Evolutionary conservation across 1,140 invertebrate species (phyloP).

Genomic region (Conus ventricosus): DNA sequence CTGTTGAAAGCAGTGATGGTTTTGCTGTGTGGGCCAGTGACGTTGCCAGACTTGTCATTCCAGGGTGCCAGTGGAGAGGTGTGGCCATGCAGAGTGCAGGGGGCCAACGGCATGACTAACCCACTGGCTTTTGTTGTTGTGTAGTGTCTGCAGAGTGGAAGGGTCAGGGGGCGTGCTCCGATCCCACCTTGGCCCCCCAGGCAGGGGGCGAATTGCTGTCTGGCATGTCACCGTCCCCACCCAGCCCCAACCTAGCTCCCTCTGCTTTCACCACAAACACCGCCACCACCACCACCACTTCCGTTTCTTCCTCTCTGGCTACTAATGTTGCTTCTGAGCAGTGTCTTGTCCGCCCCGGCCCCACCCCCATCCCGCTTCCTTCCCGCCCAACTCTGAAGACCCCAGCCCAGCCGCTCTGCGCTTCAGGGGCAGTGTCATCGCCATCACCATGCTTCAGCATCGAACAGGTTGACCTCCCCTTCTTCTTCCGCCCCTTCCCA

Average conservation of each 20-base stretch:
- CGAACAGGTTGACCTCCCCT: constrained; percentile 26
- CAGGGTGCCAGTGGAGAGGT: not conserved
- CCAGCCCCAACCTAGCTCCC: not conserved
- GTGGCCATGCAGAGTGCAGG: too few relatives aligned
- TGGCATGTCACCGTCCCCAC: not conserved
- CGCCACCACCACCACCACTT: constrained; percentile 25
- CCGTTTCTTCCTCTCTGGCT: not conserved
- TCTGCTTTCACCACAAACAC: not conserved
- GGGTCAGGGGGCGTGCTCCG: not conserved
- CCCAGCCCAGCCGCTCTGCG: not conserved
- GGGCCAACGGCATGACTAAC: not conserved
- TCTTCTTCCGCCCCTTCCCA: not conserved
- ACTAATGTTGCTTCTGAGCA: not conserved
- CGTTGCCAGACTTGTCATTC: too few relatives aligned
- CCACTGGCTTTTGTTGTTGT: constrained; percentile 5
- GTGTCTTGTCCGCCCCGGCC: constrained; percentile 1
- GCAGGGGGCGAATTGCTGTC: not conserved
- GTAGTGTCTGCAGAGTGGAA: not conserved
- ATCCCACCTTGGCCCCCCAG: not conserved
- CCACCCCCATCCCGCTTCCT: not conserved
- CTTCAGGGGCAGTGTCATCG: constrained; percentile 18
- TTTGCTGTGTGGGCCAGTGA: too few relatives aligned
- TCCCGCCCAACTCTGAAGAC: not conserved
- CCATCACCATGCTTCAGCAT: constrained; percentile 32
- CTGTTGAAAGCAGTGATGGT: too few relatives aligned